phyloP scores from a whole-genome alignment of 2,888 invertebrate genomes.

The Sphaerophoria taeniata region DNA sequence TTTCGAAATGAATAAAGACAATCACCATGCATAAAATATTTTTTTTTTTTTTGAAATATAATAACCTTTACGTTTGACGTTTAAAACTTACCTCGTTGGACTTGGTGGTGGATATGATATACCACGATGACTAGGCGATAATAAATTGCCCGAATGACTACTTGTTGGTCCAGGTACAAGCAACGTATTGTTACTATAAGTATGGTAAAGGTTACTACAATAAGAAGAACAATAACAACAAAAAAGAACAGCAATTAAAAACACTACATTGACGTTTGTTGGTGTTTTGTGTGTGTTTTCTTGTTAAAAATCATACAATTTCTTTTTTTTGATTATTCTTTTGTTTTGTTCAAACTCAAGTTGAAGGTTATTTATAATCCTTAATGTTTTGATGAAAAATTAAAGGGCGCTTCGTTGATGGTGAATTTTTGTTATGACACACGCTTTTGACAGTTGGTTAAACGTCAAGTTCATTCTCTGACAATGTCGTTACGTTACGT shows the following conservation, averaged over 20 bases:
- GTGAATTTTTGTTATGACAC: no score
- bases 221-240: constrained; percentile 72
- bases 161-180: constrained; percentile 84
- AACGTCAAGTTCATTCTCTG: no score
- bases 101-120: constrained; percentile 93
- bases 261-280: constrained; percentile 70
- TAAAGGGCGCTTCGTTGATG: no score
- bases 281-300: constrained; percentile 61
- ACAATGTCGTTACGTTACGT: no score
- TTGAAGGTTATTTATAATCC: constrained; percentile 22
- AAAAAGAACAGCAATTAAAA: constrained; percentile 73
- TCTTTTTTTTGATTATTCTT: constrained; percentile 23
- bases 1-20: constrained; percentile 69
- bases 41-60: background rate
- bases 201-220: constrained; percentile 82
- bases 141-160: constrained; percentile 82
- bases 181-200: constrained; percentile 84
- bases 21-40: constrained; percentile 48
- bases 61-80: constrained; percentile 12
- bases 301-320: constrained; percentile 29
- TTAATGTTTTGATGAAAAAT: no score
- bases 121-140: constrained; percentile 87
- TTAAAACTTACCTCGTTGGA: constrained; percentile 84
- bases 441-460: no score
- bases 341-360: background rate